These are phyloP conservation scores for Pentamera pediparva DNA, from an alignment of 53 echinoderm and acorn worm species.

Conservation along the genomic window DNA sequence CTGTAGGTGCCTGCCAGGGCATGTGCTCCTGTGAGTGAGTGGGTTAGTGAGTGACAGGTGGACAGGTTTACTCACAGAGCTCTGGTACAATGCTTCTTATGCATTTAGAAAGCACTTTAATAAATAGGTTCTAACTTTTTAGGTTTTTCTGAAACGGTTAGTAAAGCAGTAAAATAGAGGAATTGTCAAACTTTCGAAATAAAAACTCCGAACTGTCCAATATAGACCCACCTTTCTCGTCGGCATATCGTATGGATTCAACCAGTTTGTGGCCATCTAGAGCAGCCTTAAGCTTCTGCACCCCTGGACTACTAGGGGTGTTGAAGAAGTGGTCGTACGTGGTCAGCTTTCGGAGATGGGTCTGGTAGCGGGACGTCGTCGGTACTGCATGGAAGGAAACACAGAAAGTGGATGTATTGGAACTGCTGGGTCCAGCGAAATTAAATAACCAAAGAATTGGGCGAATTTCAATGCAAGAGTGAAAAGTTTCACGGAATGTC, in stretches of 20 bases:
- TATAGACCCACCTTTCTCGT: slow-evolving; percentile 66
- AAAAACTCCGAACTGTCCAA: too few relatives aligned
- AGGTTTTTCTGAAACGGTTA: too few relatives aligned
- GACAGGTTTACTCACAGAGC: too few relatives aligned
- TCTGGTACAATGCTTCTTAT: too few relatives aligned
- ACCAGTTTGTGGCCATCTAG: slow-evolving; percentile 58
- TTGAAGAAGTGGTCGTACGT: slow-evolving; percentile 92
- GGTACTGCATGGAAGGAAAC: slow-evolving; percentile 52
- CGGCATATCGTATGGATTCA: slow-evolving; percentile 56
- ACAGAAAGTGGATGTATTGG: background rate
- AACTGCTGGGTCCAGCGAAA: background rate
- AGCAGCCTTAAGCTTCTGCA: slow-evolving; percentile 60
- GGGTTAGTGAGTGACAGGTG: too few relatives aligned
- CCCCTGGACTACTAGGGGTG: slow-evolving; percentile 72
- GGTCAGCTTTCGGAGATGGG: slow-evolving; percentile 67
- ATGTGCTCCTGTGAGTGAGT: too few relatives aligned
- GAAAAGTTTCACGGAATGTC: background rate
- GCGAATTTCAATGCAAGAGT: background rate
- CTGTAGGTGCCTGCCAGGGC: too few relatives aligned
- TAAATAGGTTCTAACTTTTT: too few relatives aligned
- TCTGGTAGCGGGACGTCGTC: slow-evolving; percentile 51
- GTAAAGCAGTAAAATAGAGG: too few relatives aligned
- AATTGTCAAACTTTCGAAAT: too few relatives aligned
- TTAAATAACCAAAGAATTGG: background rate
- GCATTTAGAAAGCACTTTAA: too few relatives aligned